Evolutionary conservation across 2,888 invertebrate genomes (phyloP).

Genomic region (Amblyjoppa proteus): DNA sequence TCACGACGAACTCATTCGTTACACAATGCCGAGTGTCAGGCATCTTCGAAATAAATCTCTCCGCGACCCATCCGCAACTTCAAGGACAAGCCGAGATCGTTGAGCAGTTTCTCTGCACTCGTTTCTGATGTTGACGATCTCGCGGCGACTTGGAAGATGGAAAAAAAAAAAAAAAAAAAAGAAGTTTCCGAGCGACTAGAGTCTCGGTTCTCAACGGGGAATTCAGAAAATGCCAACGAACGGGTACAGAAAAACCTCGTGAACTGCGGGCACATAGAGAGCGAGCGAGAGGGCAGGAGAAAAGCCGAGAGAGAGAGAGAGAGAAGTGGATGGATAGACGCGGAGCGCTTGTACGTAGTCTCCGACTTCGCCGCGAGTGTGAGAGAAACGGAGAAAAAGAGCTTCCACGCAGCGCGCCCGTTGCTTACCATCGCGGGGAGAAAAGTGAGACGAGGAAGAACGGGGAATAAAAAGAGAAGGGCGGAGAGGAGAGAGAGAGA

Average conservation of each 20-base stretch:
- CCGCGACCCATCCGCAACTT: slow-evolving; percentile 16
- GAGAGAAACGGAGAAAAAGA: slow-evolving; percentile 51
- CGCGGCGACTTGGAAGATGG: background rate
- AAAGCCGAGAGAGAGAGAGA: slow-evolving; percentile 27
- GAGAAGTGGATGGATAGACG: slow-evolving; percentile 60
- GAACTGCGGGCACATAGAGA: slow-evolving; percentile 17
- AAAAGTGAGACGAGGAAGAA: slow-evolving; percentile 39
- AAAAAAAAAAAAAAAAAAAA: background rate
- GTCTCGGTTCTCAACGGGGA: slow-evolving; percentile 57
- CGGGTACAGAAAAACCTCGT: slow-evolving; percentile 60
- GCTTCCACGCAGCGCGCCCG: slow-evolving; percentile 27
- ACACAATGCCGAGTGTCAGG: background rate
- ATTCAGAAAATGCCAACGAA: slow-evolving; percentile 62
- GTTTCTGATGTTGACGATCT: slow-evolving; percentile 12
- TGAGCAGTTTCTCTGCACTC: slow-evolving; percentile 10
- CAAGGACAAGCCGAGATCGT: slow-evolving; percentile 38
- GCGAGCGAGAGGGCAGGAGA: slow-evolving; percentile 15
- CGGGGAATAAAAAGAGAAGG: slow-evolving; percentile 38
- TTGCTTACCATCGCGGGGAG: slow-evolving; percentile 33
- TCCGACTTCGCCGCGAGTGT: slow-evolving; percentile 8
- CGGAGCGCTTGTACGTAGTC: slow-evolving; percentile 15
- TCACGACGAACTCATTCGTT: background rate
- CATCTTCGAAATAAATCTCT: background rate
- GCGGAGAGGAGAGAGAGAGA: slow-evolving; percentile 56
- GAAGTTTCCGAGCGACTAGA: slow-evolving; percentile 10